phyloP scores from a whole-genome alignment of 30 jellyfish, hydroid and myxozoan species.

The Aurelia aurita complex sp. Pacific region DNA sequence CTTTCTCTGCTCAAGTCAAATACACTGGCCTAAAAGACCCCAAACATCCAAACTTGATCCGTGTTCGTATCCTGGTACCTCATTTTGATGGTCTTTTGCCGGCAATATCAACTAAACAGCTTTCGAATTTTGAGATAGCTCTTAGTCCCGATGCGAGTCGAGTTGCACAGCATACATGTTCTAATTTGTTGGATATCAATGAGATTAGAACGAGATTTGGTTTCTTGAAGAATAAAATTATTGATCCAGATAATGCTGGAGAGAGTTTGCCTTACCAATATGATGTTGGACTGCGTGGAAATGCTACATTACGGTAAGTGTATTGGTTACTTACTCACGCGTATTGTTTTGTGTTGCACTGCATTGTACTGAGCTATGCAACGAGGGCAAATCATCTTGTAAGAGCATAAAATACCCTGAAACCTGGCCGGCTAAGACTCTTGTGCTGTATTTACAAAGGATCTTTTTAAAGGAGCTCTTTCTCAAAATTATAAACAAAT shows the following conservation, averaged over 20 bases:
- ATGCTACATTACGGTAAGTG: slow-evolving; percentile 80
- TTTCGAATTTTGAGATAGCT: slow-evolving; percentile 75
- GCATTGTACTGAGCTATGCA: too few relatives aligned
- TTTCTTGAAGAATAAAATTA: slow-evolving; percentile 53
- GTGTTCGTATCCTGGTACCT: slow-evolving; percentile 85
- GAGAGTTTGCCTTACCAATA: slow-evolving; percentile 82
- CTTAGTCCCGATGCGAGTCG: slow-evolving; percentile 96
- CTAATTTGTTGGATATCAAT: slow-evolving; percentile 78
- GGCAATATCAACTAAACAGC: slow-evolving; percentile 85
- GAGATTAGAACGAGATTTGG: slow-evolving; percentile 83
- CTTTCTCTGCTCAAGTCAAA: slow-evolving; percentile 97
- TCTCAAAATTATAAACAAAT: too few relatives aligned
- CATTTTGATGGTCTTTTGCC: slow-evolving; percentile 97
- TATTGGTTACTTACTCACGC: not conserved
- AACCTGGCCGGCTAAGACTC: too few relatives aligned
- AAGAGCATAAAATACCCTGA: not conserved
- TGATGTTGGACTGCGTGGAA: slow-evolving; percentile 82
- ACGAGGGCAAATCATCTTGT: not conserved
- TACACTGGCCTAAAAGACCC: slow-evolving; percentile 94
- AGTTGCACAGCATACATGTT: slow-evolving; percentile 90
- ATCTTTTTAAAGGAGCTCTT: too few relatives aligned
- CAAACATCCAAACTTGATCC: slow-evolving; percentile 81
- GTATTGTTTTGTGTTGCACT: too few relatives aligned
- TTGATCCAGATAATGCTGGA: slow-evolving; percentile 57
- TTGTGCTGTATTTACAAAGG: too few relatives aligned